These are phyloP conservation scores for Diplosoma virens DNA, from an alignment of 23 tunicate species.

Conservation along the genomic window DNA sequence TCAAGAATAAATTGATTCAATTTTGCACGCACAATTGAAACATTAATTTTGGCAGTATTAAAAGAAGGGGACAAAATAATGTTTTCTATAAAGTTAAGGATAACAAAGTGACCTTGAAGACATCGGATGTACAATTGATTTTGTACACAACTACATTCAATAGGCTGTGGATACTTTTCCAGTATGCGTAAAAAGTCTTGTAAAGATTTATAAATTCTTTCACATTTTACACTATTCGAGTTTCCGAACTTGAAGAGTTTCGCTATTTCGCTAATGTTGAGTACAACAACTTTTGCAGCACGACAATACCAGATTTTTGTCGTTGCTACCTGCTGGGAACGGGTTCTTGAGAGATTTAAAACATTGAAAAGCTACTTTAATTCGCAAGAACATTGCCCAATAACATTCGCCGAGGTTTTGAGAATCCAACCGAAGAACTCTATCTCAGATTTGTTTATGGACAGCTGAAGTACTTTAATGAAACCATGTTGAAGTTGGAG, in stretches of 20 bases:
- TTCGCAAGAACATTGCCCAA: slow-evolving; percentile 32
- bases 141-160: slow-evolving; percentile 40
- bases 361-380: too few relatives aligned
- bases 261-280: neutral
- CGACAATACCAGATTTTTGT: slow-evolving; percentile 30
- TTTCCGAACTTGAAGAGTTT: slow-evolving; percentile 7
- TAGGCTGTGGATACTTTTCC: slow-evolving; percentile 35
- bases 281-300: too few relatives aligned
- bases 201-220: slow-evolving; percentile 23
- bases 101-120: slow-evolving; percentile 31
- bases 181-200: neutral
- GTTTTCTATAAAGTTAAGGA: slow-evolving; percentile 35
- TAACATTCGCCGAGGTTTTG: slow-evolving; percentile 14
- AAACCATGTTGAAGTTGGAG: slow-evolving; percentile 40
- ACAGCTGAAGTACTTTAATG: too few relatives aligned
- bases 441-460: slow-evolving; percentile 18
- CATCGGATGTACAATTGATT: slow-evolving; percentile 43
- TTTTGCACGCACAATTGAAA: slow-evolving; percentile 54
- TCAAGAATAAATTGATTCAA: slow-evolving; percentile 26
- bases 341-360: slow-evolving; percentile 6
- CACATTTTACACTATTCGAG: slow-evolving; percentile 1
- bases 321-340: slow-evolving; percentile 10
- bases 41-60: slow-evolving; percentile 34
- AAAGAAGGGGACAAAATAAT: slow-evolving; percentile 49
- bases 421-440: slow-evolving; percentile 24